phyloP scores from a whole-genome alignment of 2,113 vertebrate genomes.

The Paralichthys olivaceus region DNA sequence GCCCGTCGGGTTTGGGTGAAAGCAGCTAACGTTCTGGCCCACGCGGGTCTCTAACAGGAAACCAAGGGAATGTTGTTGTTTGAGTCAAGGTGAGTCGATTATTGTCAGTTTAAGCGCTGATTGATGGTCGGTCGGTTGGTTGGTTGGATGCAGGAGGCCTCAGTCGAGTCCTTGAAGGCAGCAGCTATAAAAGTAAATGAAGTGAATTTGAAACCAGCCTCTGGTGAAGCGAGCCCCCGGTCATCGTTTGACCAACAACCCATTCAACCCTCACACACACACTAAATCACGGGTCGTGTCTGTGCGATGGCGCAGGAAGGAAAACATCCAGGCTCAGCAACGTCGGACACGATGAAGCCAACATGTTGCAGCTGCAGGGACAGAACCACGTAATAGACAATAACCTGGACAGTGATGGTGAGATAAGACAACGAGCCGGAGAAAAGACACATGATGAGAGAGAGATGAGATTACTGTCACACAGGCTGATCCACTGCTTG shows the following conservation, averaged over 20 bases:
- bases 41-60: no score
- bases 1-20: no score
- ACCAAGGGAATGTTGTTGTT: no score
- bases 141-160: background rate
- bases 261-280: slow-evolving; percentile 9
- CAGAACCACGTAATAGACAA: slow-evolving; percentile 20
- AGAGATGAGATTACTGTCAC: slow-evolving; percentile 51
- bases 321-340: slow-evolving; percentile 1
- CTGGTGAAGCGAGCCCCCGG: background rate
- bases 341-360: no score
- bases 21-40: no score
- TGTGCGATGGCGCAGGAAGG: slow-evolving; percentile 7
- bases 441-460: slow-evolving; percentile 27
- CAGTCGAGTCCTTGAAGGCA: background rate
- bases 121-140: background rate
- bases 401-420: slow-evolving; percentile 21
- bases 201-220: slow-evolving; percentile 18
- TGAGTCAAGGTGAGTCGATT: no score
- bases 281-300: background rate
- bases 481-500: slow-evolving; percentile 14
- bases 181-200: slow-evolving; percentile 28
- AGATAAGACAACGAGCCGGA: slow-evolving; percentile 51
- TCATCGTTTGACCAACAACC: slow-evolving; percentile 30
- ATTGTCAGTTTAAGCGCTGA: background rate
- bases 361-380: slow-evolving; percentile 16